Evolutionary conservation across 2,797 vertebrate species (phyloP).

Genomic region (Schizopygopsis pylzovi): DNA sequence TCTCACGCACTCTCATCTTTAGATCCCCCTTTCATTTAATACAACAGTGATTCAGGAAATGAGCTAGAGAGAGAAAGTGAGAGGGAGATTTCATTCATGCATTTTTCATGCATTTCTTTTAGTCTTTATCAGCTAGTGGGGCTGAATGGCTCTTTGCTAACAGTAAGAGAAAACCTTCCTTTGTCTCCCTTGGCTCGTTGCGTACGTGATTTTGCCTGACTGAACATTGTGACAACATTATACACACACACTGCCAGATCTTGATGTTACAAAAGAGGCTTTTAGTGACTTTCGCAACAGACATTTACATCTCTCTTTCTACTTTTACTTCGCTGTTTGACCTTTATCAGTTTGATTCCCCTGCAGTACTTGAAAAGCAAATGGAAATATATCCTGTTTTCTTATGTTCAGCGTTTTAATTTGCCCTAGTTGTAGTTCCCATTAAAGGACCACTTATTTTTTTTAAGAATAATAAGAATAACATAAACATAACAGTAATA

Average conservation of each 20-base stretch:
- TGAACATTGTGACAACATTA: constrained; percentile 24
- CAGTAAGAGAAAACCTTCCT: constrained; percentile 41
- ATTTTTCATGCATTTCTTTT: constrained; percentile 55
- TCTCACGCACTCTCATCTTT: constrained; percentile 40
- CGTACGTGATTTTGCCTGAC: constrained; percentile 17
- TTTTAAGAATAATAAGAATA: not conserved
- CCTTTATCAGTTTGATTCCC: constrained; percentile 1
- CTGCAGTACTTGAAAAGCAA: constrained; percentile 1
- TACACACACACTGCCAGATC: constrained; percentile 11
- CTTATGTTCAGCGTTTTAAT: constrained; percentile 1
- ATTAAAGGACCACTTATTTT: not conserved
- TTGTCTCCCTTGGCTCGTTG: constrained; percentile 27
- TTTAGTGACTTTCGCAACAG: constrained; percentile 35
- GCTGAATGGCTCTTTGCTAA: constrained; percentile 51
- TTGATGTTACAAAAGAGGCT: constrained; percentile 42
- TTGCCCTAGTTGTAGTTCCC: not conserved
- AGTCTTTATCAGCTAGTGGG: constrained; percentile 41
- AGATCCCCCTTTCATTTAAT: constrained; percentile 52
- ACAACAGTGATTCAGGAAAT: constrained; percentile 51
- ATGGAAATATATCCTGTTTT: not conserved
- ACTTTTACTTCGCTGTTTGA: not conserved
- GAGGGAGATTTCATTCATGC: constrained; percentile 51
- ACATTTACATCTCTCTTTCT: constrained; percentile 27
- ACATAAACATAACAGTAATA: too few species aligned
- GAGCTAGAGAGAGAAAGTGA: constrained; percentile 27